These are phyloP conservation scores for Uloborus diversus DNA, from an alignment of 1,140 invertebrate genomes.

Conservation along the genomic window DNA sequence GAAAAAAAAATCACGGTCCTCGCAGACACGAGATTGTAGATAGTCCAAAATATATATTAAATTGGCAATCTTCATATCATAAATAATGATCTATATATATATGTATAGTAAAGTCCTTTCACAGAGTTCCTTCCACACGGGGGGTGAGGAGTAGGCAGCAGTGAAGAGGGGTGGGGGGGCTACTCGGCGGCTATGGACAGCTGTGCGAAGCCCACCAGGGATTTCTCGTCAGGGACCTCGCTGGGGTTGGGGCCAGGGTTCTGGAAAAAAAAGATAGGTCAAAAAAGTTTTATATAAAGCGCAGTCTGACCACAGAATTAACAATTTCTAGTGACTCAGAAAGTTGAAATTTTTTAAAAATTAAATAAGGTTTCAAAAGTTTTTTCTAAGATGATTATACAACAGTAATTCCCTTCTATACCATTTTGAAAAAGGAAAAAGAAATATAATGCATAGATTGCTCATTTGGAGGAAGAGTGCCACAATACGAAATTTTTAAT, in stretches of 20 bases:
- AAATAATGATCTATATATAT: constrained; percentile 45
- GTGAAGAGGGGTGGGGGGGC: constrained; percentile 2
- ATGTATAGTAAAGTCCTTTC: constrained; percentile 19
- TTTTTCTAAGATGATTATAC: too few species aligned
- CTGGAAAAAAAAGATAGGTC: constrained; percentile 70
- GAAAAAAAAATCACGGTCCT: too few species aligned
- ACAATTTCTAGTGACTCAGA: too few species aligned
- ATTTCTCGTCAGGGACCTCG: constrained; percentile 91
- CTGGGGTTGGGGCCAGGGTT: constrained; percentile 81
- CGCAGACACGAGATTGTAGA: too few species aligned
- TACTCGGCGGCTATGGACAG: constrained; percentile 80
- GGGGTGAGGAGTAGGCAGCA: constrained; percentile 13
- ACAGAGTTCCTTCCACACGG: neutral
- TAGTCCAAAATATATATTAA: constrained; percentile 53
- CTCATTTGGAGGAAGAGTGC: too few species aligned
- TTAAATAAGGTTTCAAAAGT: too few species aligned
- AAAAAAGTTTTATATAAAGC: neutral
- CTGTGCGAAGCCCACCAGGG: constrained; percentile 95
- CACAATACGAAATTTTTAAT: too few species aligned
- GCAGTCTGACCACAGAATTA: neutral
- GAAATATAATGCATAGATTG: too few species aligned
- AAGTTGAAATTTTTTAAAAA: too few species aligned
- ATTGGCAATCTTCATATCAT: constrained; percentile 50
- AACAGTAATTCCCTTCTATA: too few species aligned
- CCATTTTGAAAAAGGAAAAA: too few species aligned